Evolutionary conservation across 2,113 vertebrate genomes (phyloP).

Genomic region (Podarcis raffonei): DNA sequence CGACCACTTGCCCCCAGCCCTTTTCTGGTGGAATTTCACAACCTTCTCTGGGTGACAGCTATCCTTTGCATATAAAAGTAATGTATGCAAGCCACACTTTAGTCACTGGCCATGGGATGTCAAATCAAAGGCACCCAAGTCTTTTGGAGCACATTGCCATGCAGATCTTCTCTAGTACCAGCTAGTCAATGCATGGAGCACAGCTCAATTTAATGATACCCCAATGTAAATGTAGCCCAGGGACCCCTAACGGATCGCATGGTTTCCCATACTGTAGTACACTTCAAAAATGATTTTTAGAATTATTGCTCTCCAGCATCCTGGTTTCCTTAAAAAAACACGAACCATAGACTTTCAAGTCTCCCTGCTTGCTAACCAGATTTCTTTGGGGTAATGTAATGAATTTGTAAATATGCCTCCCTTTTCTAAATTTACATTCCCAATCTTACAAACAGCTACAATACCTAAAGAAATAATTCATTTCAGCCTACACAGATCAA

Average conservation of each 20-base stretch:
- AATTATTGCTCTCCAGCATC: neutral
- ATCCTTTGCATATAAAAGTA: neutral
- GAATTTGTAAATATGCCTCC: neutral
- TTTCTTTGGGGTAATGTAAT: neutral
- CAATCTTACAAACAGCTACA: constrained; percentile 24
- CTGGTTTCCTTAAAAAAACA: neutral
- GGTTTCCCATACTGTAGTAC: neutral
- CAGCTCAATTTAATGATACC: neutral
- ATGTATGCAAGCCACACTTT: neutral
- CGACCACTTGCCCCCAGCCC: neutral
- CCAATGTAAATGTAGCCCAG: neutral
- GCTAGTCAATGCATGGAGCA: neutral
- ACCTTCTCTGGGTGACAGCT: neutral
- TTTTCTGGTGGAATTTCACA: neutral
- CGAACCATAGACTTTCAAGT: neutral
- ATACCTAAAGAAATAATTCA: constrained; percentile 32
- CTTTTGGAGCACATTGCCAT: too few species aligned
- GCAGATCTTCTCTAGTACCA: neutral
- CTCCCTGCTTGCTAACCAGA: neutral
- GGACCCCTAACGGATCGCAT: neutral
- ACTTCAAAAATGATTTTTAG: neutral
- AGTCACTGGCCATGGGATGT: neutral
- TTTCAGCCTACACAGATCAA: constrained; percentile 15
- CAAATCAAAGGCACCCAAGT: neutral
- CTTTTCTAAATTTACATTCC: constrained; percentile 13